Evolutionary conservation across 2,888 invertebrate genomes (phyloP).

Genomic region (Macrostomum cliftonense): DNA sequence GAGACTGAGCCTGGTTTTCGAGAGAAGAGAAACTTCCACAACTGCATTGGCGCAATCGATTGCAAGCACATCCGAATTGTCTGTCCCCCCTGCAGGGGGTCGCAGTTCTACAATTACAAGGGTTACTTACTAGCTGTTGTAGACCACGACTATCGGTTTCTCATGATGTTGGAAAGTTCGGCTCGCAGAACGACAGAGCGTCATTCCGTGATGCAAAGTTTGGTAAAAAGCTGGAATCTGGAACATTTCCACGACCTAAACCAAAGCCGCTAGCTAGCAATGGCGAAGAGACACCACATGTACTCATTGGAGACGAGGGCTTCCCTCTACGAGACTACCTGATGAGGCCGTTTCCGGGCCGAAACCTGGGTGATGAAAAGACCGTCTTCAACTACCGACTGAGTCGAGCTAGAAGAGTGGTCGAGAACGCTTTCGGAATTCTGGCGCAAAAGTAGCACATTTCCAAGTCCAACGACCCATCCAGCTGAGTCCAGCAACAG

Average conservation of each 20-base stretch:
- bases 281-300: constrained; percentile 13
- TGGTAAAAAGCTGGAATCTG: neutral
- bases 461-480: constrained; percentile 13
- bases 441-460: constrained; percentile 13
- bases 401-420: constrained; percentile 14
- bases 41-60: too few species aligned
- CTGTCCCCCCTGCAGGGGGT: constrained; percentile 9
- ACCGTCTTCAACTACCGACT: constrained; percentile 17
- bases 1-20: too few species aligned
- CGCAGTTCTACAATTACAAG: constrained; percentile 12
- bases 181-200: neutral
- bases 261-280: neutral
- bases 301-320: constrained; percentile 17
- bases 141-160: neutral
- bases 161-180: neutral
- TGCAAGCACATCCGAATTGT: constrained; percentile 3
- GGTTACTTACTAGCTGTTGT: constrained; percentile 1
- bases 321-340: constrained; percentile 15
- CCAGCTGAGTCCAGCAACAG: constrained; percentile 10
- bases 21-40: too few species aligned
- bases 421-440: constrained; percentile 18
- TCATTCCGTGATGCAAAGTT: neutral
- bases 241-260: neutral
- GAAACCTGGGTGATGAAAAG: constrained; percentile 13
- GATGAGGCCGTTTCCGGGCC: constrained; percentile 16